Evolutionary conservation across 2,113 vertebrate genomes (phyloP).

Genomic region (Clupea harengus): DNA sequence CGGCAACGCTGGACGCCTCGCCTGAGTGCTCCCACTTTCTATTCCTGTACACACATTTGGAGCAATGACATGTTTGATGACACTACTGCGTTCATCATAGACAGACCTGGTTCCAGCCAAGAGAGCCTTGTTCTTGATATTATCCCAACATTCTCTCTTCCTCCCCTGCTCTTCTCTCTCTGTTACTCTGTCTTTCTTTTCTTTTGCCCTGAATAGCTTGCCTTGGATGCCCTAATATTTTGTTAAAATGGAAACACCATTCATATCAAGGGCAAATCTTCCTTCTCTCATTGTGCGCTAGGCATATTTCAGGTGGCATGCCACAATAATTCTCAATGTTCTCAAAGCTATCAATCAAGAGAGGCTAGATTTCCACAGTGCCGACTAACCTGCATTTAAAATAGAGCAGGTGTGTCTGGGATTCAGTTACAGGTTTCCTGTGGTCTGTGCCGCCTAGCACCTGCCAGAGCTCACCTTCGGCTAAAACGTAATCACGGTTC

Average conservation of each 20-base stretch:
- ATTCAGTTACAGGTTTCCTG: slow-evolving; percentile 67
- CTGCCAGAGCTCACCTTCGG: slow-evolving; percentile 50
- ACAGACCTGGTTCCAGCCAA: not conserved
- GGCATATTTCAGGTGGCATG: slow-evolving; percentile 9
- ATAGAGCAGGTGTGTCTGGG: slow-evolving; percentile 72
- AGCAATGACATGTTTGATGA: not conserved
- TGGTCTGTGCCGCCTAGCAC: slow-evolving; percentile 41
- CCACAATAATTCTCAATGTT: not conserved
- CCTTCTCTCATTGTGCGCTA: not conserved
- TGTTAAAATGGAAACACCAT: not conserved
- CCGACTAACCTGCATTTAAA: slow-evolving; percentile 56
- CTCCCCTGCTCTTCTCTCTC: not conserved
- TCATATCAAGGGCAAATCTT: not conserved
- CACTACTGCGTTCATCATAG: not conserved
- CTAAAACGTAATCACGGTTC: not conserved
- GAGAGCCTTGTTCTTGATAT: not conserved
- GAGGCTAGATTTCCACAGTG: slow-evolving; percentile 65
- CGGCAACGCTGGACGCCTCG: not conserved
- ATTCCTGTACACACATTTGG: not conserved
- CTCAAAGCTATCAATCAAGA: slow-evolving; percentile 55
- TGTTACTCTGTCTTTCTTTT: not conserved
- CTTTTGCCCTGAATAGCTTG: not conserved
- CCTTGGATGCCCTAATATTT: not conserved
- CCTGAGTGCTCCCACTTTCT: not conserved
- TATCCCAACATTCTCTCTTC: not conserved